Conservation (phyloP, 2,888 invertebrate genomes). For the Chalcis sispes region DNA sequence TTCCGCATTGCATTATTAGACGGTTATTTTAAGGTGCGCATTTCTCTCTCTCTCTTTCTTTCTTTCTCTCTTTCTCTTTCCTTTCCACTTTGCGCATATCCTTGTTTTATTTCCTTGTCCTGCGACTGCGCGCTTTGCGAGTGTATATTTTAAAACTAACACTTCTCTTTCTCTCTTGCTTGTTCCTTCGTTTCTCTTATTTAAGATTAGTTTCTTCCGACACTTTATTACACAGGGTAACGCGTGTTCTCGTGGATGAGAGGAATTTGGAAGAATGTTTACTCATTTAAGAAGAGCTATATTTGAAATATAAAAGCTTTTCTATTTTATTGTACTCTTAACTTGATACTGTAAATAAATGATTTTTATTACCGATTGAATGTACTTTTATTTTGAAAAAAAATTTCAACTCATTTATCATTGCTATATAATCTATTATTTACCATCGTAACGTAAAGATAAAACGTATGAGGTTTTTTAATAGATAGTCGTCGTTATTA, state of each 20-base stretch:
- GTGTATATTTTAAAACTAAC: slow-evolving; percentile 49
- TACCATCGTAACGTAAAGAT: too few relatives aligned
- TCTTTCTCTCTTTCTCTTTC: slow-evolving; percentile 47
- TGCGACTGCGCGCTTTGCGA: slow-evolving; percentile 33
- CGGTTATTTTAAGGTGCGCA: slow-evolving; percentile 68
- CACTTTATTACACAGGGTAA: not conserved
- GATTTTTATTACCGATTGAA: too few relatives aligned
- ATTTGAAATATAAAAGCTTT: too few relatives aligned
- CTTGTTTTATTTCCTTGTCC: slow-evolving; percentile 57
- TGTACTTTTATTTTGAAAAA: too few relatives aligned
- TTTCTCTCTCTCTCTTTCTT: slow-evolving; percentile 47
- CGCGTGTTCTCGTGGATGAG: not conserved
- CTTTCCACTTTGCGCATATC: slow-evolving; percentile 36
- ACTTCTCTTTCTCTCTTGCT: not conserved
- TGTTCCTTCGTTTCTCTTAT: slow-evolving; percentile 40
- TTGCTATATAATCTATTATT: too few relatives aligned
- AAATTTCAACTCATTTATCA: too few relatives aligned
- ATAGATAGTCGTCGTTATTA: too few relatives aligned
- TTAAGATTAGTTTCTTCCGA: not conserved
- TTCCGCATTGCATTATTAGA: slow-evolving; percentile 75
- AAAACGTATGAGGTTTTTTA: too few relatives aligned
- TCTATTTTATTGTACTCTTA: too few relatives aligned
- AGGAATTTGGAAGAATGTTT: too few relatives aligned
- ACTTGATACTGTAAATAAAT: too few relatives aligned
- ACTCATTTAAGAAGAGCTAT: too few relatives aligned